phyloP scores from a whole-genome alignment of 2,113 vertebrate species.

The Amphilophus citrinellus region DNA sequence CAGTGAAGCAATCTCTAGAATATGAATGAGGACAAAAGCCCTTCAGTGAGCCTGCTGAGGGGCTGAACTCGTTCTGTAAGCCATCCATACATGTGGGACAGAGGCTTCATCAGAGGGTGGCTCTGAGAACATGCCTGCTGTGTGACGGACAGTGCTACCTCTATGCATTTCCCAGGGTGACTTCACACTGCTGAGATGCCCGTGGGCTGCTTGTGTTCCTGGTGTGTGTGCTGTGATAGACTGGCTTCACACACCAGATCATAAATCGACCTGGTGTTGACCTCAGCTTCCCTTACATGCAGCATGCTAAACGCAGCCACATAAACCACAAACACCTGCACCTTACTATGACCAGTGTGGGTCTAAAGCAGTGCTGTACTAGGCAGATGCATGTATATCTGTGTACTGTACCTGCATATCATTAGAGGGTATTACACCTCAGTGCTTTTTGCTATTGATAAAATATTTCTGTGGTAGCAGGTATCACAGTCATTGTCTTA shows the following conservation, averaged over 20 bases:
- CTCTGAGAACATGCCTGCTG: constrained; percentile 68
- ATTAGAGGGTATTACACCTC: background rate
- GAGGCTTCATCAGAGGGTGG: constrained; percentile 55
- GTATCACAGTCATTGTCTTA: too few relatives aligned
- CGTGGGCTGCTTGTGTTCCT: constrained; percentile 9
- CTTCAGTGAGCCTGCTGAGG: constrained; percentile 55
- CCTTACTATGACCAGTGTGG: background rate
- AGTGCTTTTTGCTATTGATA: background rate
- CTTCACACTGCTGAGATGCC: constrained; percentile 48
- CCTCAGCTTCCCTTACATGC: constrained; percentile 30
- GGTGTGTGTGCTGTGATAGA: background rate
- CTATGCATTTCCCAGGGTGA: constrained; percentile 58
- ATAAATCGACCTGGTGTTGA: constrained; percentile 12
- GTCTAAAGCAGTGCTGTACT: background rate
- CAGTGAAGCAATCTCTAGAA: constrained; percentile 60
- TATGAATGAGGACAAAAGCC: constrained; percentile 70
- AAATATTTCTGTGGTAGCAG: background rate
- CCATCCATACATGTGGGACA: constrained; percentile 58
- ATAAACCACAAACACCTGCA: constrained; percentile 31
- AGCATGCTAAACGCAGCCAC: background rate
- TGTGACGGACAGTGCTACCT: constrained; percentile 64
- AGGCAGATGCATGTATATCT: background rate
- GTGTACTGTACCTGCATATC: background rate
- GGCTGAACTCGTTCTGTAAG: background rate
- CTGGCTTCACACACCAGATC: constrained; percentile 18